These are phyloP conservation scores for Lepus townsendii DNA, from an alignment of 2,797 vertebrate species.

Conservation along the genomic window DNA sequence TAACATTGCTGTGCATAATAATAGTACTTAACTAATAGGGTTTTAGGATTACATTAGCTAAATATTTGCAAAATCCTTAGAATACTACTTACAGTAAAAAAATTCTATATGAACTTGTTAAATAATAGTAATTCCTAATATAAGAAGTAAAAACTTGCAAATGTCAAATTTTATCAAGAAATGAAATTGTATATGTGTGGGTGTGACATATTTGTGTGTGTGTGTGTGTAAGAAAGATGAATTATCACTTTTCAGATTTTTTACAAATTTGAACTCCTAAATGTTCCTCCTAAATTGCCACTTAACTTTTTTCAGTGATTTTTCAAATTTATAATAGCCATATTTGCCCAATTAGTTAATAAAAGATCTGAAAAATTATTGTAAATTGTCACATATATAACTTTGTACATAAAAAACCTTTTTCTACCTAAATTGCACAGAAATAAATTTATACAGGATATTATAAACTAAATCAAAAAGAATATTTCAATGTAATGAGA, in stretches of 20 bases:
- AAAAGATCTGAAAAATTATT: conserved; percentile 5
- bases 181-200: neutral
- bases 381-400: neutral
- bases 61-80: conserved; percentile 5
- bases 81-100: neutral
- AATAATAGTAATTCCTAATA: conserved; percentile 39
- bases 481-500: neutral
- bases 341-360: neutral
- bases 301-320: neutral
- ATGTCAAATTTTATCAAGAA: conserved; percentile 37
- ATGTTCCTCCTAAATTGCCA: conserved; percentile 28
- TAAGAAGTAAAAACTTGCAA: neutral
- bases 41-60: neutral
- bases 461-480: neutral
- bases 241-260: neutral
- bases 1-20: neutral
- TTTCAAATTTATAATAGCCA: conserved; percentile 44
- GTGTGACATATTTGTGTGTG: neutral
- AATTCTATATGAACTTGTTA: neutral
- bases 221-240: neutral
- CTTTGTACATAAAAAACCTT: neutral
- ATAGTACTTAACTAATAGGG: neutral
- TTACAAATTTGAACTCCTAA: neutral
- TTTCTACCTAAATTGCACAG: conserved; percentile 1
- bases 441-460: neutral